Conservation (phyloP, 2,797 vertebrate genomes). For the Sphenopsis melanotis region DNA sequence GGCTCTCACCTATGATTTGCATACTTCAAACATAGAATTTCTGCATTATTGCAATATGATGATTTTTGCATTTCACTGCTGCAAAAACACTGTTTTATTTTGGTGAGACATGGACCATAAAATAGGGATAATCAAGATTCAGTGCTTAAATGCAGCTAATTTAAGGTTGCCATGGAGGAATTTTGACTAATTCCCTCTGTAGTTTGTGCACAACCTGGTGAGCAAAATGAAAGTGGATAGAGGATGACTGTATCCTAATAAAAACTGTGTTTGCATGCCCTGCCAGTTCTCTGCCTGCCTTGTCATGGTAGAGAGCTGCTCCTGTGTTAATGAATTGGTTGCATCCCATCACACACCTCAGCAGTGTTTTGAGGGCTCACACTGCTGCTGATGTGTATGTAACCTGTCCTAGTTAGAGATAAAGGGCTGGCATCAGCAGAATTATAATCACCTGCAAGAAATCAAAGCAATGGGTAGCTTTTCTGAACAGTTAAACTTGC, state of each 20-base stretch:
- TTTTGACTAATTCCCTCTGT: neutral
- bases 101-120: neutral
- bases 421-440: neutral
- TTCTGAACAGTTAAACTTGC: neutral
- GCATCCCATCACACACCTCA: neutral
- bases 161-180: accelerated
- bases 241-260: neutral
- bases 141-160: neutral
- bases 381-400: neutral
- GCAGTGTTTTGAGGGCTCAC: neutral
- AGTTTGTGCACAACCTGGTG: neutral
- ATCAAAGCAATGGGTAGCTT: neutral
- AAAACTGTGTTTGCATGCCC: neutral
- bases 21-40: neutral
- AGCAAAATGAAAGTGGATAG: neutral
- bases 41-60: neutral
- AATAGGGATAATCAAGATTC: neutral
- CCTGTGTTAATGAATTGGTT: neutral
- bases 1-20: neutral
- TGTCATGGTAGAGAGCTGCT: neutral
- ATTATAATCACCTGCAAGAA: neutral
- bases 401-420: neutral
- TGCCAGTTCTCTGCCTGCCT: neutral
- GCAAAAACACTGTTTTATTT: neutral
- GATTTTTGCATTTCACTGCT: neutral